A percentile compares a stretch with the other conserved stretches of the same genome.
Conservation (phyloP, 1,140 invertebrate genomes). For the fruit fly (Drosophila melanogaster) region Release_6_plus_ISO1_MT NT_033777.3:30252001-30252500, state of each 20-base stretch:
- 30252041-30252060: conserved; percentile 5
- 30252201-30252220: conserved; percentile 2
- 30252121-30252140: conserved; percentile 14
- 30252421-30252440: not conserved
- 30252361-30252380: conserved; percentile 1
- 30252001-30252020: not conserved
- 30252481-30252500: conserved; percentile 9
- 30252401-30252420: not conserved
- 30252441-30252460: not conserved
- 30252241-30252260: conserved; percentile 4
- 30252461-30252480: not conserved
- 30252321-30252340: conserved; percentile 13
- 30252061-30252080: no score
- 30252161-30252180: conserved; percentile 7
- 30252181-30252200: conserved; percentile 14
- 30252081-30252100: conserved; percentile 4
- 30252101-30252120: conserved; percentile 8
- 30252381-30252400: conserved; percentile 4
- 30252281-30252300: not conserved
- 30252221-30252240: conserved; percentile 14
- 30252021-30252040: conserved; percentile 14
- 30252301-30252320: not conserved
- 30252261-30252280: conserved; percentile 1
- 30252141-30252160: conserved; percentile 21
- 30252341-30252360: conserved; percentile 19